Base-by-base conservation (phyloP, 2,888 invertebrate genomes). In the Eledona agricola region DNA sequence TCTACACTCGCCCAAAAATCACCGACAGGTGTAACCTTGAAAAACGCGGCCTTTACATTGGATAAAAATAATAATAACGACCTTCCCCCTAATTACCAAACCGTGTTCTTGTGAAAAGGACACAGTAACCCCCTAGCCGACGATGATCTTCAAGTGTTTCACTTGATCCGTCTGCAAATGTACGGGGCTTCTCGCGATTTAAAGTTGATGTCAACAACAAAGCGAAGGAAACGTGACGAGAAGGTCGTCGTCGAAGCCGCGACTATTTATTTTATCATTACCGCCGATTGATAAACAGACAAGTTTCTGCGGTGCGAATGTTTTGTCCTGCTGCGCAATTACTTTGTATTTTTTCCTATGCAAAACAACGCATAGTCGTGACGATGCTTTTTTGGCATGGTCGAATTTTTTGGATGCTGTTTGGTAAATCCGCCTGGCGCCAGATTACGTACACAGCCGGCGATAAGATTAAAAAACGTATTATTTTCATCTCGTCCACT, bases 21-120 rank as follows among this genome's bases (percentile, higher is more conserved):
- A 34, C 19, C 42, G 55, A 55, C 58, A 55, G 58, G 51, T 55
- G 55, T 40, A 46, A 45, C 58, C 58, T 58, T 58, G 58, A 55
- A 34, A 47, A 31, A 17, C 1, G 40, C 19, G 56, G 52, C 58
- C 55, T 58, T 58, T 58, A 55, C 58, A 50, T 52, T 58, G 58
- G 40, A 50, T 49, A 52, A 52, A 55, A 58, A 55, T 58, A 58
- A 31, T 13, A 43, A n/a, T 35, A 22, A 11, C 16, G 34, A 15
- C 53, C 34, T 49, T 54, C 38, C 42, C 47, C 26, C 13, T 51
- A 47, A 52, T 52, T 51, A 37, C 29, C 6, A 9, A 25, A 29
- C 17, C 15, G 25, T 11, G 9, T 13, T 10, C 16, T 32, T 23
- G 9, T 11, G 13, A 15, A 32, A 26, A 31, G 31, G 9, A 32